Evolutionary conservation across 2,113 vertebrate species (phyloP), one percentile per base, ranked within the genome.

Genomic region (Lucifuga dentata): DNA sequence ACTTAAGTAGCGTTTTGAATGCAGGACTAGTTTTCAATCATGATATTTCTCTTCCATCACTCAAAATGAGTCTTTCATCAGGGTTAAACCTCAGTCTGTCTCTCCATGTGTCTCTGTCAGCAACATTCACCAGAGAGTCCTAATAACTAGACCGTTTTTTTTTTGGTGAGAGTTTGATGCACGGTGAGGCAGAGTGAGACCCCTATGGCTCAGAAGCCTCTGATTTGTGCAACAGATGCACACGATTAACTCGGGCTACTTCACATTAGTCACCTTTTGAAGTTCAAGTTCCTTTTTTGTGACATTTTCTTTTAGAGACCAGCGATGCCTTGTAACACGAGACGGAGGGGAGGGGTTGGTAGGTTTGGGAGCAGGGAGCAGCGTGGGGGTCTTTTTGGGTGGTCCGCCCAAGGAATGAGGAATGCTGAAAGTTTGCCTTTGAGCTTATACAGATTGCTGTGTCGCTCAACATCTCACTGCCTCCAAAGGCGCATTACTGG

Each of bases 251-350:
- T 86, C 72, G 0, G 75, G 72, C 84, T 79, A 85, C 83, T 80
- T 84, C 78, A 86, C 84, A 90, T 90, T 90, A 86, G 80, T 72
- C 67, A 5, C 70, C 64, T 75, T 90, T 90, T 88, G 89, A 91
- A 90, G 90, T 90, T 88, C 86, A 90, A 88, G 90, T 86, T 88
- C 80, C 66, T 84, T 85, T 84, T 78, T 84, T 78, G 81, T 78
- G 84, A 88, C 88, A 89, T 85, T 89, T 87, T 87, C 76, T 55
- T 78, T 81, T 73, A 45, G 73, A 78, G 76, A 59, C 65, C 62
- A 58, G 76, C 38, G 52, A 74, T 83, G 78, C 75, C 44, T 76
- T 86, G 90, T 87, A 91, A 92, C 74, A 45, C 6, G 79, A 92
- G 85, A 87, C 58, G 21, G 51, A 56, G 50, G 41, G 73, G 80